Conservation (phyloP, 2,888 invertebrate species). For the Leptogaster cylindrica region DNA sequence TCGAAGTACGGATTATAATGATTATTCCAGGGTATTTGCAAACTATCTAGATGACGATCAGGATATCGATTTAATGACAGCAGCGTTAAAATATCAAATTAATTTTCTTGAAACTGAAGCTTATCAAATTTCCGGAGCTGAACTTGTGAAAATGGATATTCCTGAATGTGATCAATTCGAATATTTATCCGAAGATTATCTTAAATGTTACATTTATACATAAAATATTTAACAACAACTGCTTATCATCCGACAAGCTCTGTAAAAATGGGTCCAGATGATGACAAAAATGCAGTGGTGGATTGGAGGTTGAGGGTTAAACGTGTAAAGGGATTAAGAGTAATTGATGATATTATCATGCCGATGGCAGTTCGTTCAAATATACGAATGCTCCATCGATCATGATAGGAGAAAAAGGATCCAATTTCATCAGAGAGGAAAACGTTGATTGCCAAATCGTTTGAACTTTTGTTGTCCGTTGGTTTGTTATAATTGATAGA, state of each 20-base stretch:
- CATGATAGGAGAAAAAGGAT: too few species aligned
- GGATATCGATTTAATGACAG: constrained; percentile 59
- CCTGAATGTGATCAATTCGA: constrained; percentile 32
- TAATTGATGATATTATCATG: constrained; percentile 84
- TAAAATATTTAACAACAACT: constrained; percentile 64
- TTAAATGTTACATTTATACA: constrained; percentile 68
- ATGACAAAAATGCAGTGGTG: constrained; percentile 64
- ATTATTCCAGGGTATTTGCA: constrained; percentile 65
- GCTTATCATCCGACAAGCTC: constrained; percentile 75
- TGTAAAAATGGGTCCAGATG: constrained; percentile 69
- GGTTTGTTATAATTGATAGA: too few species aligned
- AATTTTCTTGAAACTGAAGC: constrained; percentile 40
- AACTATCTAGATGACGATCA: constrained; percentile 64
- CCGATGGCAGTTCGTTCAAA: constrained; percentile 74
- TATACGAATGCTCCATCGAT: constrained; percentile 77
- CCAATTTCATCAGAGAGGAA: too few species aligned
- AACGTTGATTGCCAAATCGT: too few species aligned
- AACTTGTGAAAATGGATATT: constrained; percentile 47
- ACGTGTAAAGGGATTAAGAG: constrained; percentile 71
- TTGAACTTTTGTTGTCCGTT: too few species aligned
- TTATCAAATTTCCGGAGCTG: constrained; percentile 36
- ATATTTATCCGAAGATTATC: constrained; percentile 63
- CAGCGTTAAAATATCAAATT: constrained; percentile 64
- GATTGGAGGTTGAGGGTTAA: constrained; percentile 63
- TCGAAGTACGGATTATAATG: constrained; percentile 62